Evolutionary conservation across 1,140 invertebrate genomes (phyloP).

Genomic region (Sweltsa coloradensis): DNA sequence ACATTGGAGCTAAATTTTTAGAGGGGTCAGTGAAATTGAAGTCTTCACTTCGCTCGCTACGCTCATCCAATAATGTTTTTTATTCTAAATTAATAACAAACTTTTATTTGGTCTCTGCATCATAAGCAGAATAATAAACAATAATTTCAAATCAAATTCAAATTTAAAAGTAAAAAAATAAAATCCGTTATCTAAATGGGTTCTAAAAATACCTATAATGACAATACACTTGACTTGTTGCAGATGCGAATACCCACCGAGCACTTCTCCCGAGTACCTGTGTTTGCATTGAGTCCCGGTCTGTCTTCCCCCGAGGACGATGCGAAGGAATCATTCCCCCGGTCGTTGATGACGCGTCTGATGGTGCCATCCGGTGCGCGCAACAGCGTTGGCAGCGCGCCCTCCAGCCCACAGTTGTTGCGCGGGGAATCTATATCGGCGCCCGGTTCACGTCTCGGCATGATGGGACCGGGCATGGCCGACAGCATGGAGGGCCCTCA

Average conservation of each 20-base stretch:
- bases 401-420: constrained; percentile 45
- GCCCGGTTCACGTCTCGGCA: constrained; percentile 25
- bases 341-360: constrained; percentile 44
- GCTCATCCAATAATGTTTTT: no score
- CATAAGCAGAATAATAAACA: no score
- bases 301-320: constrained; percentile 51
- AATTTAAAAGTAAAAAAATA: no score
- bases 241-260: constrained; percentile 93
- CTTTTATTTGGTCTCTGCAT: no score
- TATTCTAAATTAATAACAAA: neutral
- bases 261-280: constrained; percentile 89
- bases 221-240: constrained; percentile 21
- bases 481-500: constrained; percentile 39
- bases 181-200: no score
- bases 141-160: no score
- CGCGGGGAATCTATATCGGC: constrained; percentile 21
- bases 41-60: no score
- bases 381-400: constrained; percentile 47
- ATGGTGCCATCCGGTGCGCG: constrained; percentile 37
- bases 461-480: constrained; percentile 20
- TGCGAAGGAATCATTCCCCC: constrained; percentile 41
- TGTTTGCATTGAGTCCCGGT: constrained; percentile 79
- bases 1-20: no score
- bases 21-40: no score
- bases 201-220: no score